These are phyloP conservation scores for Archips crataeganus DNA, from an alignment of 2,888 invertebrate genomes.

Conservation along the genomic window DNA sequence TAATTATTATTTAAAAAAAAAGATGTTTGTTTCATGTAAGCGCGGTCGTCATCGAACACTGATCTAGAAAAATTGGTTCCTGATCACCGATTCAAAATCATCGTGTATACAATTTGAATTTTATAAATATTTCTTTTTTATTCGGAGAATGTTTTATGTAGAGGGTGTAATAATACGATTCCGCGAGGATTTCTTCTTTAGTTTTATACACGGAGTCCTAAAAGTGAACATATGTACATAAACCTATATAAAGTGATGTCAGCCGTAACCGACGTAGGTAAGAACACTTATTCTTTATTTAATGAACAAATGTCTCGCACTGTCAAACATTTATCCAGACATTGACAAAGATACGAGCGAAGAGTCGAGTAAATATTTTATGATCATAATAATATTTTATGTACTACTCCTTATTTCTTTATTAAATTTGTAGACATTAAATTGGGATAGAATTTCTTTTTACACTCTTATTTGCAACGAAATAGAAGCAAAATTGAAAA, in stretches of 20 bases:
- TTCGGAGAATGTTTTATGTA: too few species aligned
- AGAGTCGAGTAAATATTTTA: slow-evolving; percentile 30
- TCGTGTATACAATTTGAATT: too few species aligned
- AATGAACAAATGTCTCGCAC: slow-evolving; percentile 15
- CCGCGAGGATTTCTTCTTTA: neutral
- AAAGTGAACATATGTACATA: neutral
- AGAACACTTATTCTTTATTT: slow-evolving; percentile 2
- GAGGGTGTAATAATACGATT: too few species aligned
- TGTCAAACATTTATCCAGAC: slow-evolving; percentile 29
- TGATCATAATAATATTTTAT: slow-evolving; percentile 9
- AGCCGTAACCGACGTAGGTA: neutral
- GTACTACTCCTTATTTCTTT: slow-evolving; percentile 10
- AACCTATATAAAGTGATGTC: neutral
- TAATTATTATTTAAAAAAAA: too few species aligned
- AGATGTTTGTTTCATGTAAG: too few species aligned
- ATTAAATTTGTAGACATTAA: slow-evolving; percentile 1
- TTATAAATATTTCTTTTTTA: too few species aligned
- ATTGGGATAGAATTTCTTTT: neutral
- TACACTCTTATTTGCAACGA: too few species aligned
- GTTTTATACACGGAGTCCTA: neutral
- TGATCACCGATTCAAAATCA: too few species aligned
- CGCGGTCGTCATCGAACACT: too few species aligned
- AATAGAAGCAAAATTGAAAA: too few species aligned
- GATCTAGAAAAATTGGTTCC: too few species aligned
- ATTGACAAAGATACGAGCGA: slow-evolving; percentile 26